A percentile compares a stretch with the other conserved stretches of the same genome.
Evolutionary conservation across 2,797 vertebrate genomes (phyloP).

Genomic region (Prionace glauca): DNA sequence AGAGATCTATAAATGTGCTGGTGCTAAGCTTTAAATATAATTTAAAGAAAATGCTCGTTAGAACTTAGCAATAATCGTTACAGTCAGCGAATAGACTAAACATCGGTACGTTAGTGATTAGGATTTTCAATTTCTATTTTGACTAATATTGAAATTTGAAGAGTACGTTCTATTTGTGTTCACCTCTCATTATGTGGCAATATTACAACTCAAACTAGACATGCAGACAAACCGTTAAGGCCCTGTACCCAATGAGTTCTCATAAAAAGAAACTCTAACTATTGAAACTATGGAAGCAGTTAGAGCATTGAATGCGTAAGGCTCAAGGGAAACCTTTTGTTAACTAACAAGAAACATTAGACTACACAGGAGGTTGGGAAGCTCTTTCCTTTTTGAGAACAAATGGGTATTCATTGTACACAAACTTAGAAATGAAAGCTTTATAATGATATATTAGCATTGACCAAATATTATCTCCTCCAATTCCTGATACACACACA

Average conservation of each 20-base stretch:
- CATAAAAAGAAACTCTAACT: background rate
- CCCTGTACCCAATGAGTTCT: background rate
- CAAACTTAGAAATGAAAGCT: background rate
- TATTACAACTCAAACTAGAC: background rate
- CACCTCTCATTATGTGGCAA: background rate
- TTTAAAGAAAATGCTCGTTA: background rate
- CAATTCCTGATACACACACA: background rate
- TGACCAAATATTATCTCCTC: background rate
- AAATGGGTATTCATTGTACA: slow-evolving; percentile 20
- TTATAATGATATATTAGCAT: background rate
- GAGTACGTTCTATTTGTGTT: background rate
- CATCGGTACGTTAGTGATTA: background rate
- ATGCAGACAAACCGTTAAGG: background rate
- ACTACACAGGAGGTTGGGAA: background rate
- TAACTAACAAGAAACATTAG: background rate
- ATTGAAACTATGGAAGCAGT: background rate
- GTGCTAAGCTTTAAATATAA: background rate
- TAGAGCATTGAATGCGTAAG: background rate
- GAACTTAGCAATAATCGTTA: background rate
- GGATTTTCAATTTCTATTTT: slow-evolving; percentile 6
- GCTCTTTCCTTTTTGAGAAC: slow-evolving; percentile 14
- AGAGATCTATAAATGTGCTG: background rate
- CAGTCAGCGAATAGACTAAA: background rate
- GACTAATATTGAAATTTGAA: background rate
- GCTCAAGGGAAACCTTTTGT: slow-evolving; percentile 18